Percentiles rank a stretch among this genome's conserved stretches.
phyloP scores from a whole-genome alignment of 2,797 vertebrate species.

The Chaunax sp. region DNA sequence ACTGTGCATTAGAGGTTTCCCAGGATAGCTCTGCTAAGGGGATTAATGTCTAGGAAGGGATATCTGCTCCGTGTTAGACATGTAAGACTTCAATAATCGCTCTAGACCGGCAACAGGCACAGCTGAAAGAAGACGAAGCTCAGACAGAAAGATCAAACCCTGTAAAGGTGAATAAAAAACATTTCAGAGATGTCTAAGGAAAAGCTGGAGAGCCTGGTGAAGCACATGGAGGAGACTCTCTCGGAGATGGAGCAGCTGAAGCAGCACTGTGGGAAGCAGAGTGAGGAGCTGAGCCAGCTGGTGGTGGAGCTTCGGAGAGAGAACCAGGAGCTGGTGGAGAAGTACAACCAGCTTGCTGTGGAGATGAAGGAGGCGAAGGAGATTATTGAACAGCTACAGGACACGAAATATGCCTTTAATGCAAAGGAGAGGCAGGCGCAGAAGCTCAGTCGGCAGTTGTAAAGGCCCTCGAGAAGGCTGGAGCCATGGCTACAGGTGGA shows the following conservation, averaged over 20 bases:
- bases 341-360: slow-evolving; percentile 83
- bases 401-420: slow-evolving; percentile 87
- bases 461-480: slow-evolving; percentile 42
- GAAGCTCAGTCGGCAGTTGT: slow-evolving; percentile 90
- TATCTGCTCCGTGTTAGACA: slow-evolving; percentile 53
- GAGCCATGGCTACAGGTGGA: slow-evolving; percentile 8
- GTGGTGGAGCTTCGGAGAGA: slow-evolving; percentile 86
- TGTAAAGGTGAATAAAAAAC: not conserved
- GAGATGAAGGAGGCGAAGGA: slow-evolving; percentile 88
- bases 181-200: slow-evolving; percentile 84
- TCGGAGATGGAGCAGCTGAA: slow-evolving; percentile 90
- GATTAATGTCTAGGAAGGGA: slow-evolving; percentile 71
- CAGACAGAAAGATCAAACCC: too few species aligned
- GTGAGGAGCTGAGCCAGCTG: slow-evolving; percentile 85
- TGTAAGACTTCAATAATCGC: slow-evolving; percentile 47
- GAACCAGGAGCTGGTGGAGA: slow-evolving; percentile 87
- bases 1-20: slow-evolving; percentile 53
- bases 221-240: slow-evolving; percentile 90
- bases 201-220: slow-evolving; percentile 89
- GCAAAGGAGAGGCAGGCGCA: slow-evolving; percentile 89
- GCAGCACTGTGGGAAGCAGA: slow-evolving; percentile 88
- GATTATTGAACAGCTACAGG: slow-evolving; percentile 84
- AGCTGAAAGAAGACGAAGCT: not conserved
- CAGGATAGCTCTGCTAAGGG: slow-evolving; percentile 79
- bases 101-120: slow-evolving; percentile 1